These are phyloP conservation scores for Nudaria mundana DNA, from an alignment of 2,888 invertebrate species.

Conservation along the genomic window DNA sequence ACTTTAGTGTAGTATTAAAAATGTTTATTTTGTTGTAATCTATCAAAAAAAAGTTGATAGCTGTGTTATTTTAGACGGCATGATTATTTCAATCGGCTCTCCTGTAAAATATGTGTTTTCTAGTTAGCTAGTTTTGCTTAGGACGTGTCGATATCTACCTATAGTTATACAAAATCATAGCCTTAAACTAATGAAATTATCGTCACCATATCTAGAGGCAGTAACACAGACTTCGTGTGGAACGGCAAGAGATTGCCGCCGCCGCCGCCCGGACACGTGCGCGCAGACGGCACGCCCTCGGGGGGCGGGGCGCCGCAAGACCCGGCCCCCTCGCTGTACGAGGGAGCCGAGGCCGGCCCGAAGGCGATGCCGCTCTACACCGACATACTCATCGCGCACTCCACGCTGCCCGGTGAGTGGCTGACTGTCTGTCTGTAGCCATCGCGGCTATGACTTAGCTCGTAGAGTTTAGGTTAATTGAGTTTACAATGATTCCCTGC, in stretches of 20 bases:
- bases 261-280: slow-evolving; percentile 23
- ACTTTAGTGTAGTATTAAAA: too few relatives aligned
- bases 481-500: too few relatives aligned
- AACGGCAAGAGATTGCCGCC: slow-evolving; percentile 37
- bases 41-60: too few relatives aligned
- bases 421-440: not conserved
- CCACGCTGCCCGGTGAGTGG: slow-evolving; percentile 71
- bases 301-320: not conserved
- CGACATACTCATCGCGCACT: slow-evolving; percentile 84
- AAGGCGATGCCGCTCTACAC: slow-evolving; percentile 51
- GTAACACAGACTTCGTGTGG: slow-evolving; percentile 35
- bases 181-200: too few relatives aligned
- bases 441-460: not conserved
- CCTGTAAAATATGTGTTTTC: too few relatives aligned
- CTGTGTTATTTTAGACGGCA: too few relatives aligned
- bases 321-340: not conserved
- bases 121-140: too few relatives aligned
- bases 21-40: too few relatives aligned
- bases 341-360: slow-evolving; percentile 34
- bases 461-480: not conserved
- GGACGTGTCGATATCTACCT: too few relatives aligned
- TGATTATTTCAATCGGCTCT: too few relatives aligned
- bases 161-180: too few relatives aligned
- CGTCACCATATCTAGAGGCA: too few relatives aligned
- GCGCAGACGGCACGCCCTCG: slow-evolving; percentile 1